Percentiles rank a stretch among this genome's conserved stretches.
These are phyloP conservation scores for Oryzias melastigma DNA, from an alignment of 2,113 vertebrate species.

Conservation along the genomic window DNA sequence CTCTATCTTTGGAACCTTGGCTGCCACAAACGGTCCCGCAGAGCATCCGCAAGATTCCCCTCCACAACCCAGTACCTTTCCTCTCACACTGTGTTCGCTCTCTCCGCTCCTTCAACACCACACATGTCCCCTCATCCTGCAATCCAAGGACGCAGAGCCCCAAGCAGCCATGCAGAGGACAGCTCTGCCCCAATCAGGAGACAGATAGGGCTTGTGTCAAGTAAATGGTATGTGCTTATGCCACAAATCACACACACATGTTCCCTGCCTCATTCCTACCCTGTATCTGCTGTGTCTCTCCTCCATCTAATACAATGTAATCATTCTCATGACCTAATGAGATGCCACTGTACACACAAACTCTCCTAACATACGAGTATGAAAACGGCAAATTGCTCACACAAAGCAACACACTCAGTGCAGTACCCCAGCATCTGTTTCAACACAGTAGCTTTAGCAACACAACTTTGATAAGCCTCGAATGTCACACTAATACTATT, in stretches of 20 bases:
- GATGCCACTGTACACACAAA: slow-evolving; percentile 64
- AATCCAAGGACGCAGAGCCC: slow-evolving; percentile 59
- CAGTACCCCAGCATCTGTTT: slow-evolving; percentile 28
- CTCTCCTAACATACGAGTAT: slow-evolving; percentile 38
- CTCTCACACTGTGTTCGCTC: slow-evolving; percentile 43
- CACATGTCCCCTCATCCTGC: slow-evolving; percentile 70
- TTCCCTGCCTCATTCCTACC: slow-evolving; percentile 52
- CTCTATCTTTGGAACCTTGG: no score
- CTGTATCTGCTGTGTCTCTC: slow-evolving; percentile 59
- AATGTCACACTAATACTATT: slow-evolving; percentile 68
- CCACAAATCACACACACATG: slow-evolving; percentile 76
- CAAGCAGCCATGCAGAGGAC: slow-evolving; percentile 61
- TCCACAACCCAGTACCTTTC: slow-evolving; percentile 58
- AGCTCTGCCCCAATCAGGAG: slow-evolving; percentile 64
- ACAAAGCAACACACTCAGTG: slow-evolving; percentile 16
- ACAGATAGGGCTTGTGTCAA: slow-evolving; percentile 68
- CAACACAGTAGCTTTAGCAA: slow-evolving; percentile 37
- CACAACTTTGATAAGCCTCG: slow-evolving; percentile 57
- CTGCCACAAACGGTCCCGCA: slow-evolving; percentile 34
- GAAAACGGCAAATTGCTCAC: slow-evolving; percentile 47
- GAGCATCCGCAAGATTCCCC: slow-evolving; percentile 57
- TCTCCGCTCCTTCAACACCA: slow-evolving; percentile 56
- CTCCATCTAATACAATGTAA: slow-evolving; percentile 69
- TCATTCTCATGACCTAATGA: slow-evolving; percentile 76
- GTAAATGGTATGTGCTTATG: slow-evolving; percentile 78